Percentiles rank a stretch among this genome's conserved stretches.
Conservation (phyloP, 2,113 vertebrate genomes). For the Excalfactoria chinensis region DNA sequence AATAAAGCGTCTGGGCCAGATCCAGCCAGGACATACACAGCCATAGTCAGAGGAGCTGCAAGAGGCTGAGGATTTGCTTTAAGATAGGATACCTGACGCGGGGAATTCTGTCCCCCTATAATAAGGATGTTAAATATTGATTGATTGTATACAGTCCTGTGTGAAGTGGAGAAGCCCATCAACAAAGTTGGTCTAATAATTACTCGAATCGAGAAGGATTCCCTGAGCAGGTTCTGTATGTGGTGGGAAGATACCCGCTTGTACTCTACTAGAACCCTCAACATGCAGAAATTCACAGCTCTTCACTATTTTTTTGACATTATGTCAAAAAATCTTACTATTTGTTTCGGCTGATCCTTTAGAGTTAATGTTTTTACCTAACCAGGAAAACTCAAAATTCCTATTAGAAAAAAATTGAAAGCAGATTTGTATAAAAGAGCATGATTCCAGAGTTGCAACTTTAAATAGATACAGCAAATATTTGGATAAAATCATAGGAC, state of each 20-base stretch:
- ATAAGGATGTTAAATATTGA: conserved; percentile 7
- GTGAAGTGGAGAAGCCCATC: not conserved
- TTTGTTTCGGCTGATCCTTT: not conserved
- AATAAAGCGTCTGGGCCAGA: conserved; percentile 52
- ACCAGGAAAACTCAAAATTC: not conserved
- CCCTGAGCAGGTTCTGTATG: not conserved
- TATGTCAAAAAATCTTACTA: not conserved
- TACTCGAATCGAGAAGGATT: not conserved
- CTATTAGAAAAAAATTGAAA: not conserved
- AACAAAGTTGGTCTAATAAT: not conserved
- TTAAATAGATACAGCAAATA: not conserved
- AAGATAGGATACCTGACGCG: not conserved
- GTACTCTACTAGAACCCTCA: not conserved
- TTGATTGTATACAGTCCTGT: not conserved
- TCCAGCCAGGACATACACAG: conserved; percentile 29
- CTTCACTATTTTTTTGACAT: not conserved
- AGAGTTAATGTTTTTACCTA: not conserved
- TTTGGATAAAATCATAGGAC: not conserved
- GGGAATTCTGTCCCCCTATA: not conserved
- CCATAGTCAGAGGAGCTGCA: conserved; percentile 5
- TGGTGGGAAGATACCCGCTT: not conserved
- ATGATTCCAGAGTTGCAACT: not conserved
- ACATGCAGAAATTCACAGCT: not conserved
- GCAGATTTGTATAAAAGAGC: not conserved
- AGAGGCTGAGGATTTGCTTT: conserved; percentile 16